Conservation (phyloP, 2,888 invertebrate genomes). For the Scaptomyza cyrtandrae region DNA sequence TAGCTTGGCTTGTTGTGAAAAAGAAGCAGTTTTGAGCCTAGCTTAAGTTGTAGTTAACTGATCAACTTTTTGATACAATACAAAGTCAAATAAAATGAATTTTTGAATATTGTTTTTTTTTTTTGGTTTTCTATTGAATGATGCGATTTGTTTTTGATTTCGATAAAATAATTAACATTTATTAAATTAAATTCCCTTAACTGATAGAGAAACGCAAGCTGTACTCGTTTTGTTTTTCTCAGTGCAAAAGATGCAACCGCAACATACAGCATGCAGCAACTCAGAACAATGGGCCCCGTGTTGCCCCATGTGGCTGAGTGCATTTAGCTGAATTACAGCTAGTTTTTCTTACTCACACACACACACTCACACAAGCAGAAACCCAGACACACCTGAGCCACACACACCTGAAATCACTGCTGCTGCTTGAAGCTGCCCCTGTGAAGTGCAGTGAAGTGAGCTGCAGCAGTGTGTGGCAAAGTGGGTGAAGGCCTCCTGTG, state of each 20-base stretch:
- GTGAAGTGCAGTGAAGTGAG: conserved; percentile 55
- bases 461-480: conserved; percentile 53
- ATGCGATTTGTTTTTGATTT: too few relatives aligned
- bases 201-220: not conserved
- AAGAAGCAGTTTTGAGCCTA: not conserved
- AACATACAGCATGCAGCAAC: conserved; percentile 24
- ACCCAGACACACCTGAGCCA: conserved; percentile 28
- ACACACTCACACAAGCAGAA: conserved; percentile 6
- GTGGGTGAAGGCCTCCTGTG: conserved; percentile 74
- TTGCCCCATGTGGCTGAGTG: conserved; percentile 65
- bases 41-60: not conserved
- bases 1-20: not conserved
- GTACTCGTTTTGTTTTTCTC: conserved; percentile 1
- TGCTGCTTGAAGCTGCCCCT: not conserved
- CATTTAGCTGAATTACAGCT: conserved; percentile 78
- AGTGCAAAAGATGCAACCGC: conserved; percentile 32
- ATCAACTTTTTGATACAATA: too few relatives aligned
- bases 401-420: not conserved
- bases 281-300: conserved; percentile 38
- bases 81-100: too few relatives aligned
- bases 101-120: too few relatives aligned
- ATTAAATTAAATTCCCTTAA: too few relatives aligned
- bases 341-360: conserved; percentile 32
- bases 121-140: too few relatives aligned
- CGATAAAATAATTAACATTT: too few relatives aligned